Base-by-base conservation (phyloP, 2,888 invertebrate genomes). In the Bedellia somnulentella region DNA sequence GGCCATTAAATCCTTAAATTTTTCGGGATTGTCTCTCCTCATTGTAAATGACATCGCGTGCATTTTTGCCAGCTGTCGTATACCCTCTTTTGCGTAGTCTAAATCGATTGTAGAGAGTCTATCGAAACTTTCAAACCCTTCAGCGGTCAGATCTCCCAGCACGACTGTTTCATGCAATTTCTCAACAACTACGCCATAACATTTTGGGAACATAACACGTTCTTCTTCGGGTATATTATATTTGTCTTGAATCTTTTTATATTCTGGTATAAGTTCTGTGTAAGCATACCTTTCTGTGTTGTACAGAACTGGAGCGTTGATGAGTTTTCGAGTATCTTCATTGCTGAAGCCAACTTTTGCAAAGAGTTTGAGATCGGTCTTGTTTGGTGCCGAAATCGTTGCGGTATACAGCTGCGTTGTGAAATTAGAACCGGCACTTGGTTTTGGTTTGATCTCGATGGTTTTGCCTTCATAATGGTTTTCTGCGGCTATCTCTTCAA, bases 1-100 rank as follows among this genome's bases (percentile, higher is more conserved):
- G 5, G 5, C 5, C 27, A 41, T 47, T 14, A 34, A 39, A 14
- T 44, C 34, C 2, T 44, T 17, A 29, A 54, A 70, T 11, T 50
- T 44, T 16, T 60, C 55, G 0, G 64, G 64, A 3, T 56, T 32
- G 23, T 51, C 40, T 4, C 44, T 26, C 3, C 31, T 30, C 29
- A 42, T 44, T 6, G 55, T 59, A 11, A 59, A 47, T 0, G 70
- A 66, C 1, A 70, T 34, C 0, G 71, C 71, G 37, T 76, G 76
- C 33, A 66, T 49, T 34, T 61, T 62, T 0, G 63, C 68, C 15
- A 73, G 39, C 13, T 47, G 47, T 3, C 43, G 44, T 2, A 63
- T 41, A 1, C 57, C 51, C 1, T 48, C 36, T 0, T 44, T 37
- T 0, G 60, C 59, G 28, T 64, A 62, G 2, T 50, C 47, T 58